These are phyloP conservation scores for Yoshiicerus persimilis DNA, from an alignment of 1,140 invertebrate species.

Conservation along the genomic window DNA sequence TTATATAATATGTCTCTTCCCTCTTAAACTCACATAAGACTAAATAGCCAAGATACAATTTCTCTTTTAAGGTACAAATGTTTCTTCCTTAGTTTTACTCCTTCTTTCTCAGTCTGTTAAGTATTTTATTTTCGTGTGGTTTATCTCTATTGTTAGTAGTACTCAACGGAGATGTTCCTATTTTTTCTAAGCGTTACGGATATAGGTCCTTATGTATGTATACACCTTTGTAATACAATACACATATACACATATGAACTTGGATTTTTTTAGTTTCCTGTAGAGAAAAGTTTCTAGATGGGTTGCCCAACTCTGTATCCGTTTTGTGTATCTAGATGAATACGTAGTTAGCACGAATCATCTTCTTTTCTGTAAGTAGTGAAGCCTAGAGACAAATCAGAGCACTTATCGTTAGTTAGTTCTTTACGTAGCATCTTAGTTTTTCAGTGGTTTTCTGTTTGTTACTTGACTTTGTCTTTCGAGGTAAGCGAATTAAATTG, in stretches of 20 bases:
- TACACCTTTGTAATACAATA: too few relatives aligned
- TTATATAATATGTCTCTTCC: not conserved
- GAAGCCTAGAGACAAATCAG: not conserved
- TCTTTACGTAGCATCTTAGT: not conserved
- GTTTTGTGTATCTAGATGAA: not conserved
- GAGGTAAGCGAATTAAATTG: not conserved
- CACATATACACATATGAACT: too few relatives aligned
- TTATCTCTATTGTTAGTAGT: not conserved
- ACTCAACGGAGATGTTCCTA: not conserved
- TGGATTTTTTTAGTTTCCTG: not conserved
- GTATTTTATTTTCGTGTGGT: not conserved
- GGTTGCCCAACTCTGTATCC: not conserved
- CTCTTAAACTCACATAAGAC: not conserved
- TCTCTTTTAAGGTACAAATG: not conserved
- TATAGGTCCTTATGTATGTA: too few relatives aligned
- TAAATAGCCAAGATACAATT: not conserved
- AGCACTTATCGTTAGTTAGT: not conserved
- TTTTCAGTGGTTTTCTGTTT: not conserved
- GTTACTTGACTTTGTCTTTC: not conserved
- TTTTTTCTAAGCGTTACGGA: too few relatives aligned
- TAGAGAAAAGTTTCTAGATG: not conserved
- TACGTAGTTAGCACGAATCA: conserved; percentile 9
- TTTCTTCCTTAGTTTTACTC: not conserved
- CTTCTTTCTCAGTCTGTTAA: not conserved
- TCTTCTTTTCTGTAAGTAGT: not conserved